Evolutionary conservation across 2,797 vertebrate genomes (phyloP).

Genomic region (Rhodeus uyekii): DNA sequence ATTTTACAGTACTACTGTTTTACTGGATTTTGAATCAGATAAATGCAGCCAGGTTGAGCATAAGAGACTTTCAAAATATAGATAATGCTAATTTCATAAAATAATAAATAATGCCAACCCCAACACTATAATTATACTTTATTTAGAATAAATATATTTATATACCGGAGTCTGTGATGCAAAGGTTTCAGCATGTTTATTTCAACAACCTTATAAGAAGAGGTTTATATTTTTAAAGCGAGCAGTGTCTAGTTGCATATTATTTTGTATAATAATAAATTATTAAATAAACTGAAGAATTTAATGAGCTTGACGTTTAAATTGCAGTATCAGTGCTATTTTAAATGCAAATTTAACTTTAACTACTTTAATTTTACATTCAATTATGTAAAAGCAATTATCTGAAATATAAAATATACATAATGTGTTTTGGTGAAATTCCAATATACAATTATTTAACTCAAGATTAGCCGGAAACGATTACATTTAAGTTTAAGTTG

Average conservation of each 20-base stretch:
- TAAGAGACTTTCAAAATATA: too few relatives aligned
- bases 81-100: neutral
- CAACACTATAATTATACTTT: too few relatives aligned
- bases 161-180: neutral
- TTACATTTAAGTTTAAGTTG: too few relatives aligned
- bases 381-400: neutral
- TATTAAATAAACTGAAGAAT: neutral
- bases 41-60: neutral
- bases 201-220: too few relatives aligned
- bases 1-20: neutral
- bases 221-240: too few relatives aligned
- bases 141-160: too few relatives aligned
- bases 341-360: neutral
- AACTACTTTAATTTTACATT: neutral
- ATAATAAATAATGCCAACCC: neutral
- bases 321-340: neutral
- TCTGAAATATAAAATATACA: neutral
- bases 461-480: neutral
- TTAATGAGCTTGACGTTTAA: neutral
- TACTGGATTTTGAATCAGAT: neutral
- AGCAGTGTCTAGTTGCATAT: neutral
- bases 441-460: neutral
- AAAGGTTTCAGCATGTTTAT: neutral
- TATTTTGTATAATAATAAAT: neutral
- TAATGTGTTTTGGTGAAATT: neutral